Evolutionary conservation across 2,113 vertebrate genomes (phyloP).

Genomic region (Colaptes auratus): DNA sequence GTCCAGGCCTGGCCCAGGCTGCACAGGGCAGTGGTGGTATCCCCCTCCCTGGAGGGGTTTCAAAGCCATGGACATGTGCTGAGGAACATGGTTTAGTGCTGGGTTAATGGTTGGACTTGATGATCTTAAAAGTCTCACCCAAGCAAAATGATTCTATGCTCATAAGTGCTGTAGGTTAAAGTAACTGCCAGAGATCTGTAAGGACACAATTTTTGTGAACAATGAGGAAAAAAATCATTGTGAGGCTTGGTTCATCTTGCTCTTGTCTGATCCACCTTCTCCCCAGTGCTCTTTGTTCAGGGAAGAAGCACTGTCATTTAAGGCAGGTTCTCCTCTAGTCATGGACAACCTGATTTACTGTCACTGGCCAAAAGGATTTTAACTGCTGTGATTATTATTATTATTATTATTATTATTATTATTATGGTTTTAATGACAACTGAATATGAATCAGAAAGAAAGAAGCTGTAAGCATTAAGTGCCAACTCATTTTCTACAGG

Average conservation of each 20-base stretch:
- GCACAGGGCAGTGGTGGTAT: too few relatives aligned
- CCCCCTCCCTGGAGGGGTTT: too few relatives aligned
- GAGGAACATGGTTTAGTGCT: too few relatives aligned
- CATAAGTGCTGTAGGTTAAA: not conserved
- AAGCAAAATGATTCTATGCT: too few relatives aligned
- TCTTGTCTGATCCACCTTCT: not conserved
- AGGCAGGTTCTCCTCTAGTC: not conserved
- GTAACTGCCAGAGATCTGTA: not conserved
- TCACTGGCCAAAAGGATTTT: not conserved
- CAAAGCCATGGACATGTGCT: too few relatives aligned
- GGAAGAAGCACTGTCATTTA: fast-evolving
- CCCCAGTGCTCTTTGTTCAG: not conserved
- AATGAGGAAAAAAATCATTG: not conserved
- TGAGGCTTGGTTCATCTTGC: not conserved
- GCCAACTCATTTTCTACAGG: not conserved
- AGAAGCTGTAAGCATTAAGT: not conserved
- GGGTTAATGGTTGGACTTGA: too few relatives aligned
- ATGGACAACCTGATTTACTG: not conserved
- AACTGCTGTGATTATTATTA: not conserved
- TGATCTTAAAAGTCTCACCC: too few relatives aligned
- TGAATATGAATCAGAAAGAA: fast-evolving
- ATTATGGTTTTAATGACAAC: not conserved
- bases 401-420: too few relatives aligned
- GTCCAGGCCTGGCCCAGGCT: too few relatives aligned
- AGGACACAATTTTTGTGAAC: not conserved